Base-by-base conservation (phyloP, 2,888 invertebrate species). In the Ophraella communa region DNA sequence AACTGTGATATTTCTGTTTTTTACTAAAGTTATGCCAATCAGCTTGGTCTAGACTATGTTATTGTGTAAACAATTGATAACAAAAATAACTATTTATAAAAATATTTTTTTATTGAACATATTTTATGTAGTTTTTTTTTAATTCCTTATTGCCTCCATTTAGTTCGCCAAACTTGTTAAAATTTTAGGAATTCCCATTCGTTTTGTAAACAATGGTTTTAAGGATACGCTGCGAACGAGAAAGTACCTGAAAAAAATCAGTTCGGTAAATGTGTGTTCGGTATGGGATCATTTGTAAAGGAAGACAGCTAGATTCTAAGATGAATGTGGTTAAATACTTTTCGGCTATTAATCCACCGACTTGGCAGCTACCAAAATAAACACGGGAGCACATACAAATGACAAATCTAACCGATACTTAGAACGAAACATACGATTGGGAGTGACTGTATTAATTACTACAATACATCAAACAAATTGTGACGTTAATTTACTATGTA, bases 341-440 rank as follows among this genome's bases (percentile, higher is more conserved):
- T 62, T 71, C 68, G 74, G 79, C 79, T 79, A 81, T 81, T 79
- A 81, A 81, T 81, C 74, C 76, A 74, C 58, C 58, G 51, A 61
- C 65, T 69, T 80, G 79, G 77, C 80, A 79, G 78, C 71, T 77
- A 79, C 80, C 59, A 74, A 80, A 80, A 80, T 80, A 80, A 75
- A 74, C 65, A 60, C 30, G 21, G 21, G 57, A 56, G 57, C 63
- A 49, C 54, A 53, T 59, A 56, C 56, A 57, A 70, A 65, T 65
- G 68, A 70, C 67, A 67, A 64, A 64, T 65, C 67, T 62, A 55
- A 57, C 54, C 62, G 66, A 57, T 66, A 66, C 60, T 35, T 18
- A 27, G 17, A 64, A 64, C 42, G 33, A 59, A 59, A 64, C 45
- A 42, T 51, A 23, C 44, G 21, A 44, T 44, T 4, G 5, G 30